A percentile compares a stretch with the other conserved stretches of the same genome.
These are phyloP conservation scores for Drosophila quinaria DNA, from an alignment of 2,888 invertebrate genomes.

Conservation along the genomic window DNA sequence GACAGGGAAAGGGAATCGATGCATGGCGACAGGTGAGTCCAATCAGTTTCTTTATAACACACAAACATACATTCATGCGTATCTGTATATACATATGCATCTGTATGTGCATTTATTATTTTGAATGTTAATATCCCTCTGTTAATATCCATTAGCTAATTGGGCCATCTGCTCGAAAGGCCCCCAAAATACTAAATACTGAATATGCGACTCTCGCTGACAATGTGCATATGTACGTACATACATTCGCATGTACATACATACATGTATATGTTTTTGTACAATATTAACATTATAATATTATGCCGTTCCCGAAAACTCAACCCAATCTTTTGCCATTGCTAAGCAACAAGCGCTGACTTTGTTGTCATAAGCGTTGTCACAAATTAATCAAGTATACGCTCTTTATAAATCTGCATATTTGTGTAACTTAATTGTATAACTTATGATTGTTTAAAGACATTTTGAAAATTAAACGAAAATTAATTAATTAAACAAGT, in stretches of 20 bases:
- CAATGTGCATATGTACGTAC: conserved; percentile 5
- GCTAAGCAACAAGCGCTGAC: neutral
- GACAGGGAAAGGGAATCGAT: conserved; percentile 49
- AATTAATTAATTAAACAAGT: neutral
- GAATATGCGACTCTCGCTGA: conserved; percentile 13
- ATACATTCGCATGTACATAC: conserved; percentile 1
- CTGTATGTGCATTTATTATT: conserved; percentile 31
- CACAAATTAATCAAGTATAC: conserved; percentile 18
- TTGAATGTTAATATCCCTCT: conserved; percentile 35
- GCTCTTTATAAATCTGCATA: neutral
- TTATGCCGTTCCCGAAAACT: conserved; percentile 5
- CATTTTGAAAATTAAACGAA: neutral
- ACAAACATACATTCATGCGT: neutral
- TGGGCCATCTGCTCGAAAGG: conserved; percentile 52
- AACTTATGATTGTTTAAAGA: neutral
- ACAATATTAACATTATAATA: conserved; percentile 7
- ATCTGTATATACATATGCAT: conserved; percentile 8
- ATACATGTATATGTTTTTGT: neutral
- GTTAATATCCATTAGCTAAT: conserved; percentile 76
- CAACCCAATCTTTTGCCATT: conserved; percentile 1
- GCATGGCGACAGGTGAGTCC: conserved; percentile 69
- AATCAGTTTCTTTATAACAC: neutral
- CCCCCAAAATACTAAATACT: conserved; percentile 7
- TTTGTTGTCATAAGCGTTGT: conserved; percentile 7
- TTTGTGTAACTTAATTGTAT: neutral